Evolutionary conservation across 2,888 invertebrate genomes (phyloP), one percentile per base, ranked within the genome.

Genomic region (Melipona beecheii): DNA sequence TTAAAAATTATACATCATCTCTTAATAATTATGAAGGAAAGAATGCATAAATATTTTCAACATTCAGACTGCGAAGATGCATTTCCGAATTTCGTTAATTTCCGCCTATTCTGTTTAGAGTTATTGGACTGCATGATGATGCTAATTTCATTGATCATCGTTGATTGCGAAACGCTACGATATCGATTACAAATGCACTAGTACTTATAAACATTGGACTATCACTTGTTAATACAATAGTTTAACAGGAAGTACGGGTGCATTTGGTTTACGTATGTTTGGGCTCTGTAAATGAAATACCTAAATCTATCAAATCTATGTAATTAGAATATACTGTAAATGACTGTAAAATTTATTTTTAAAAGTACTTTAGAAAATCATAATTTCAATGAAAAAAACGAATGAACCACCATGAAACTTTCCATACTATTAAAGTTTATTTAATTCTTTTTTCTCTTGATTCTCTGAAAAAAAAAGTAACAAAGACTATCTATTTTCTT

Each of bases 161-260:
- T 19, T 68, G 49, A 49, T 68, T 50, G 11, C n/a, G 19, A 19
- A 24, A n/a, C 21, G 66, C 49, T 50, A 15, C n/a, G n/a, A 17
- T 70, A 70, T 70, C 54, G 70, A 70, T 70, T 70, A 24, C 54
- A 19, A 65, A 65, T 15, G 43, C n/a, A n/a, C 43, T 21, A 17
- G 15, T n/a, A 17, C 36, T 15, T 43, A n/a, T 43, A 65, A 65
- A 36, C 65, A 43, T 43, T 15, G n/a, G n/a, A 5, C 65, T 15
- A 36, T 65, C 65, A 69, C 31, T 31, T 31, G 36, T 36, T 54
- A 69, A 69, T 69, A 31, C 62, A 31, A 21, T 69, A 54, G 52
- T 69, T 69, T 69, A 19, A 52, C 27, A 27, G 52, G 27, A 31
- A 54, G 50, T n/a, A 54, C 31, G 9, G 21, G 17, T 13, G 27